phyloP scores from a whole-genome alignment of 1,140 invertebrate genomes.

The Maconellicoccus hirsutus region DNA sequence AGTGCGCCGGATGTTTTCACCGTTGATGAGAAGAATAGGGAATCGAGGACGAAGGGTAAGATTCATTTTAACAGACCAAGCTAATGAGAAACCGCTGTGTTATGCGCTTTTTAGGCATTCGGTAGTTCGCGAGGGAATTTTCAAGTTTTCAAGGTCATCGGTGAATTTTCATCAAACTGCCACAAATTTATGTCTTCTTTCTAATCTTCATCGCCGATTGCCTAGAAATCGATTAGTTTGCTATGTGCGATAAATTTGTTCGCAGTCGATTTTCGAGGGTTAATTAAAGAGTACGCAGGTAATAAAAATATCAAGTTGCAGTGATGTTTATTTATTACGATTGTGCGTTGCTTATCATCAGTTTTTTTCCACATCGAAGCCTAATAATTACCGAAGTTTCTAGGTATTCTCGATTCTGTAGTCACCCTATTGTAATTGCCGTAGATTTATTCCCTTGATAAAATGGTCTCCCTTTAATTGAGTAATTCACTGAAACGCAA shows the following conservation, averaged over 20 bases:
- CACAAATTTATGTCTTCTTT: no score
- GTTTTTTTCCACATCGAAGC: no score
- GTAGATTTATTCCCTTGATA: neutral
- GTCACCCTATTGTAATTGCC: neutral
- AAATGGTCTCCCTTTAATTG: neutral
- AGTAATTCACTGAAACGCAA: neutral
- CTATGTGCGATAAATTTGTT: no score
- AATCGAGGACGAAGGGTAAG: neutral
- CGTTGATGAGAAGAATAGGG: conserved; percentile 15
- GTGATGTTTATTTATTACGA: no score
- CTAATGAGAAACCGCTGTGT: conserved; percentile 19
- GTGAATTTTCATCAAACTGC: neutral
- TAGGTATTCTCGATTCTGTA: no score
- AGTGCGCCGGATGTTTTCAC: conserved; percentile 17
- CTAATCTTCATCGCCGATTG: no score
- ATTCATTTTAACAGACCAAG: conserved; percentile 15
- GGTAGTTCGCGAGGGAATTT: neutral
- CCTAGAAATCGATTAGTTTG: no score
- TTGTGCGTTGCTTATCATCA: no score
- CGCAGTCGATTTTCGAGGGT: no score
- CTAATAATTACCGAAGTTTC: no score
- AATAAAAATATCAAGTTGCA: no score
- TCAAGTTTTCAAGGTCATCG: neutral
- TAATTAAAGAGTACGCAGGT: no score
- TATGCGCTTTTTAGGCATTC: conserved; percentile 13